Percentiles rank a stretch among this genome's conserved stretches.
Evolutionary conservation across 2,113 vertebrate species (phyloP).

Genomic region (Pluvialis apricaria): DNA sequence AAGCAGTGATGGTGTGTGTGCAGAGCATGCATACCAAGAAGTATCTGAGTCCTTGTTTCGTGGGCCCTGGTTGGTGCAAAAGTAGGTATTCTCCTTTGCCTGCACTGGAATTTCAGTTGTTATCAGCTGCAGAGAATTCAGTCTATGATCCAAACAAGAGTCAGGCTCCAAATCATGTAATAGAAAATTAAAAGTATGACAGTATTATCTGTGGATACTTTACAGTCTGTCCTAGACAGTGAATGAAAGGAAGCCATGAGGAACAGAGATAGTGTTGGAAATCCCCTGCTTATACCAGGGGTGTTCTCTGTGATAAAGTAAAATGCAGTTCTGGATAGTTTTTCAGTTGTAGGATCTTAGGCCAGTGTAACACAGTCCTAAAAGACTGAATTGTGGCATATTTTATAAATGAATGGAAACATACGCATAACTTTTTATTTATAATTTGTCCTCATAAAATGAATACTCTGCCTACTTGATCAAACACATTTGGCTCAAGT

Average conservation of each 20-base stretch:
- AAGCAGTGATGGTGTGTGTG: not conserved
- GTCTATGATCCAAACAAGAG: not conserved
- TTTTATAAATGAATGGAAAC: not conserved
- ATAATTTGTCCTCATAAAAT: not conserved
- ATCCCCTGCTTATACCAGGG: not conserved
- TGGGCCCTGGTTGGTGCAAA: not conserved
- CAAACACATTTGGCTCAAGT: not conserved
- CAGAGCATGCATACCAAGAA: constrained; percentile 37
- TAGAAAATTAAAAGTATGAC: not conserved
- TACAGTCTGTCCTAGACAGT: not conserved
- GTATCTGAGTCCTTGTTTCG: not conserved
- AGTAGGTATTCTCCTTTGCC: not conserved
- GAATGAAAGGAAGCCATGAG: not conserved
- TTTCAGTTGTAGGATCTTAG: not conserved
- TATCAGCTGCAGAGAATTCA: not conserved
- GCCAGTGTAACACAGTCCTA: not conserved
- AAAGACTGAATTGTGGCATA: not conserved
- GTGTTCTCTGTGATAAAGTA: constrained; percentile 11
- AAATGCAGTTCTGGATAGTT: constrained; percentile 6
- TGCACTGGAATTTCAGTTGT: not conserved
- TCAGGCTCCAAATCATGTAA: not conserved
- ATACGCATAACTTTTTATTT: not conserved
- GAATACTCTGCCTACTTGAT: not conserved
- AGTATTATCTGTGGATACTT: not conserved
- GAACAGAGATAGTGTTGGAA: not conserved